A percentile compares a stretch with the other conserved stretches of the same genome.
These are phyloP conservation scores for Pachymerium ferrugineum DNA, from an alignment of 2,888 invertebrate species.

Conservation along the genomic window DNA sequence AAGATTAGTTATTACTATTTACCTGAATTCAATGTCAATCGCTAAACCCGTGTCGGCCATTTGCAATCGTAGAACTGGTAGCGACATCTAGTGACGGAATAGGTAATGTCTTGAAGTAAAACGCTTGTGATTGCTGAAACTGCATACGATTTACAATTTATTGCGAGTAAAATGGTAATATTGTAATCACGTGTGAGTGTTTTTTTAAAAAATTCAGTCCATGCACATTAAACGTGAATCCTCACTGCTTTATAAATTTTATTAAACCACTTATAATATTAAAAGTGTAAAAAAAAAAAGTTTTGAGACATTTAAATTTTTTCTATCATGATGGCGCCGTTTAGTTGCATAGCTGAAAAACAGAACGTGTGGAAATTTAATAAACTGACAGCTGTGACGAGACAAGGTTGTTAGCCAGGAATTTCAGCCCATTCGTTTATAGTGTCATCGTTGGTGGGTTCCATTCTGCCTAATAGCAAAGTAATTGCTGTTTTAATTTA, in stretches of 20 bases:
- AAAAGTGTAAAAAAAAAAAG: no score
- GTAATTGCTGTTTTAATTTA: slow-evolving; percentile 16
- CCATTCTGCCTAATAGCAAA: slow-evolving; percentile 5
- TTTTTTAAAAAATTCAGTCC: no score
- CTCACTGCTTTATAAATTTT: no score
- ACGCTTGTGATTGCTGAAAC: neutral
- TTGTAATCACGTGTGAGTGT: no score
- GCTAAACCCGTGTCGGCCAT: neutral
- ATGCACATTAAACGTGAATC: no score
- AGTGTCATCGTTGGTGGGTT: slow-evolving; percentile 17
- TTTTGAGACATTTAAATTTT: neutral
- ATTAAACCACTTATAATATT: no score
- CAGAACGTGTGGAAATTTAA: slow-evolving; percentile 19
- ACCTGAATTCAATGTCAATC: neutral
- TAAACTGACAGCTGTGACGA: slow-evolving; percentile 17
- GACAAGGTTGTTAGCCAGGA: slow-evolving; percentile 17
- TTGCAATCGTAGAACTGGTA: neutral
- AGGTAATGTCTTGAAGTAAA: neutral
- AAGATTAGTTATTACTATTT: neutral
- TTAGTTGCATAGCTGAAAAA: neutral
- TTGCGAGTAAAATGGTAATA: no score
- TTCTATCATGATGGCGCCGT: neutral
- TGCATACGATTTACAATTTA: no score
- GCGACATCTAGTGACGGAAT: neutral
- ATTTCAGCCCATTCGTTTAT: slow-evolving; percentile 19